Evolutionary conservation across 2,113 vertebrate genomes (phyloP), one percentile per base, ranked within the genome.

Genomic region (Acrocephalus arundinaceus): DNA sequence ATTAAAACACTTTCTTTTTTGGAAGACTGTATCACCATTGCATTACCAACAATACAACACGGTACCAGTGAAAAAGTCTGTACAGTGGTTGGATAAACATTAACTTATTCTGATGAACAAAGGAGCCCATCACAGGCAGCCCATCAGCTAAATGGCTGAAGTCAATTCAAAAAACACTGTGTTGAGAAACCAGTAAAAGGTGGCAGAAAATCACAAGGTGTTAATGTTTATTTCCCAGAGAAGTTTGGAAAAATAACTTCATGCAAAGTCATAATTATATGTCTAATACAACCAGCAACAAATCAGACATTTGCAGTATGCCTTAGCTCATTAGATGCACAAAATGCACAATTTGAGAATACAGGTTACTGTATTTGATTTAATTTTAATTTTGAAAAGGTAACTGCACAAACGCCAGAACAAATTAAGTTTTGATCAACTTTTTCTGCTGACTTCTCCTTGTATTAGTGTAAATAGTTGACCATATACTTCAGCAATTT

Each of bases 111-210:
- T 80, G 14, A 31, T 67, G 37, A 90, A 57, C 13, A 67, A 10
- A 41, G 27, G 65, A 63, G 5, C 2, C 3, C 7, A 17, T 7
- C 37, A 45, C 1, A 2, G 15, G 17, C 6, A 57, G 5, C 25
- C 33, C 30, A 76, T 79, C 63, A 80, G 31, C 23, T 33, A 46
- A 66, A 65, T 86, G 28, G 15, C 25, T 62, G 18, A 31, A 78
- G 24, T 5, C 17, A 80, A 39, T 51, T 88, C 18, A 51, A 54
- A 88, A 90, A 71, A 6, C 33, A 74, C n/a, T 63, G 4, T 39
- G 18, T n/a, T 89, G 37, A 77, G 68, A 27, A 15, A 66, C 13
- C 22, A 37, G 20, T n/a, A 58, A 45, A 55, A 90, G 11, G 41
- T 35, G 43, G 17, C 11, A 72, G 59, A 81, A 91, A 77, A 78